Evolutionary conservation across 1,140 invertebrate species (phyloP).

Genomic region (Hyles vespertilio): DNA sequence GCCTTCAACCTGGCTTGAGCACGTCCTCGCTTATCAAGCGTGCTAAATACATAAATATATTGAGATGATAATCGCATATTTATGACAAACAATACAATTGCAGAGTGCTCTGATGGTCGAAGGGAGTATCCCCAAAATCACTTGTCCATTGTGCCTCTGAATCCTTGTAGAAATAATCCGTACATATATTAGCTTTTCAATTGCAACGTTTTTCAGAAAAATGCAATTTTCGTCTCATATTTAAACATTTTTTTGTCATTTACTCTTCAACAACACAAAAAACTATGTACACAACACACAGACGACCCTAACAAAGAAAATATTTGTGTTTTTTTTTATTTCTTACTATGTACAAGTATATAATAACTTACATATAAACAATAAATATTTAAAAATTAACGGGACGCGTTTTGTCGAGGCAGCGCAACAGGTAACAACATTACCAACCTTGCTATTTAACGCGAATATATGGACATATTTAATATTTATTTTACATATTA

Average conservation of each 20-base stretch:
- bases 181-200: too few relatives aligned
- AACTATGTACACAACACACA: conserved; percentile 60
- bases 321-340: conserved; percentile 47
- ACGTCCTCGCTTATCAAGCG: too few relatives aligned
- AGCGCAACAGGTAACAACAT: conserved; percentile 17
- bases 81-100: too few relatives aligned
- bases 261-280: conserved; percentile 52
- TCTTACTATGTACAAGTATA: conserved; percentile 62
- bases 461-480: background rate
- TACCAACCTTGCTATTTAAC: background rate
- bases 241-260: conserved; percentile 42
- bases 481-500: background rate
- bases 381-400: conserved; percentile 61
- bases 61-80: too few relatives aligned
- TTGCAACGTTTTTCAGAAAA: too few relatives aligned
- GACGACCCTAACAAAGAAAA: conserved; percentile 45
- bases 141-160: too few relatives aligned
- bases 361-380: conserved; percentile 70
- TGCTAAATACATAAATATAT: too few relatives aligned
- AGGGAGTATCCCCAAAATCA: too few relatives aligned
- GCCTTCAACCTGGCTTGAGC: conserved; percentile 2
- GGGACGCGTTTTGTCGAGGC: conserved; percentile 38
- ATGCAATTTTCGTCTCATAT: too few relatives aligned
- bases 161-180: too few relatives aligned
- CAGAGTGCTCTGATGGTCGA: too few relatives aligned